These are phyloP conservation scores for Leptinotarsa rubiginosa DNA, from an alignment of 2,888 invertebrate species.

Conservation along the genomic window DNA sequence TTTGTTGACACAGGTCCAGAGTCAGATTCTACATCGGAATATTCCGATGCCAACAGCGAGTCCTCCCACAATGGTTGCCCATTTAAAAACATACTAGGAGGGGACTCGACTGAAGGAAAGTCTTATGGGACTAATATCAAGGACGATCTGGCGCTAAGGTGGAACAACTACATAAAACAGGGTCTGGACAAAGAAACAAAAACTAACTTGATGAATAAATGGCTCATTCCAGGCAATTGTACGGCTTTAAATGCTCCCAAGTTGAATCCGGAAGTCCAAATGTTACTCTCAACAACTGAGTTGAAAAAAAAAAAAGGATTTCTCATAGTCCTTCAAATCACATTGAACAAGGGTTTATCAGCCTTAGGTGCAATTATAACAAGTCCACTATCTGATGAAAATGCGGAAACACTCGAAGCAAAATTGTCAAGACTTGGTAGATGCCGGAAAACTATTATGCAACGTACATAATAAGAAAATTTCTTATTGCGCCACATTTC, in stretches of 20 bases:
- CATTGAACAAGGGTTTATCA: background rate
- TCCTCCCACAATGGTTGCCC: background rate
- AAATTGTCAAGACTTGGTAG: background rate
- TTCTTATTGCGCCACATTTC: background rate
- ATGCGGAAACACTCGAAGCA: background rate
- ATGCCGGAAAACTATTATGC: conserved; percentile 3
- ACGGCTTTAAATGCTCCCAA: no score
- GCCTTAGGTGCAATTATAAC: background rate
- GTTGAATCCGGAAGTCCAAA: background rate
- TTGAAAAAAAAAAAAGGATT: background rate
- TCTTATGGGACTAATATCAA: background rate
- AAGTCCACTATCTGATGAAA: background rate
- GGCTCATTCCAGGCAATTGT: no score
- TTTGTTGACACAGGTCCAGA: background rate
- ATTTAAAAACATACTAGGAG: background rate
- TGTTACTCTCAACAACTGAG: background rate
- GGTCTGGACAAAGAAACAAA: no score
- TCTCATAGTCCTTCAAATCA: background rate
- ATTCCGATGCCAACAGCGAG: background rate
- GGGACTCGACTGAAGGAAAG: background rate
- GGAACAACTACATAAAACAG: background rate
- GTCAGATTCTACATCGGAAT: background rate
- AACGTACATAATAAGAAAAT: background rate
- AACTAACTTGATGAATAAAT: no score
- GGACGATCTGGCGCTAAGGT: background rate